A percentile compares a stretch with the other conserved stretches of the same genome.
Conservation (phyloP, 1,140 invertebrate species). For the Drosophila persimilis region DNA sequence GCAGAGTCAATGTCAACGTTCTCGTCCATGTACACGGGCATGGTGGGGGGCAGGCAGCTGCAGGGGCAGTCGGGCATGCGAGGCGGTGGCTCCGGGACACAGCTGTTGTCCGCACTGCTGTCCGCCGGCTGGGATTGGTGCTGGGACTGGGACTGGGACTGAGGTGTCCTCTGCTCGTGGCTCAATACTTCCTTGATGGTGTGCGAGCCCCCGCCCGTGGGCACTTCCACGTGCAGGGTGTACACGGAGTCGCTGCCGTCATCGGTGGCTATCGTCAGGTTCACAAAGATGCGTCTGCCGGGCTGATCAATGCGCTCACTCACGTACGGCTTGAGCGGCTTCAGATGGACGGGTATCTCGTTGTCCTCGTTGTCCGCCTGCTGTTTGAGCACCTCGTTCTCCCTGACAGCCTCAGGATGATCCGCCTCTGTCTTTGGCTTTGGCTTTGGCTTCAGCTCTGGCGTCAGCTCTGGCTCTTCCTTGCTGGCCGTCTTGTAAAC, state of each 20-base stretch:
- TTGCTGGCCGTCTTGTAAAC: slow-evolving; percentile 55
- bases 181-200: slow-evolving; percentile 68
- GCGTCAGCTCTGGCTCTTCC: neutral
- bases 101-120: slow-evolving; percentile 51
- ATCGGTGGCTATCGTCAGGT: slow-evolving; percentile 80
- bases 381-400: slow-evolving; percentile 66
- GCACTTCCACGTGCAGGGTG: slow-evolving; percentile 78
- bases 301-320: slow-evolving; percentile 66
- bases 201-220: slow-evolving; percentile 59
- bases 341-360: slow-evolving; percentile 19
- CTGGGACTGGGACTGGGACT: neutral
- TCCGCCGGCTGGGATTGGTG: slow-evolving; percentile 1
- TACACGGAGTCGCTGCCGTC: slow-evolving; percentile 77
- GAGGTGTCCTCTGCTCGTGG: slow-evolving; percentile 42
- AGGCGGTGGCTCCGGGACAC: slow-evolving; percentile 75
- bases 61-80: slow-evolving; percentile 81
- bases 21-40: slow-evolving; percentile 30
- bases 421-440: neutral
- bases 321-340: slow-evolving; percentile 64
- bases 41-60: slow-evolving; percentile 46
- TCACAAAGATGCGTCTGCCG: slow-evolving; percentile 72
- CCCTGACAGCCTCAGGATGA: slow-evolving; percentile 18
- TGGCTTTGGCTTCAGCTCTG: neutral
- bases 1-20: slow-evolving; percentile 46
- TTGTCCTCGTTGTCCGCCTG: neutral